Percentiles rank a stretch among this genome's conserved stretches.
These are phyloP conservation scores for Numenius phaeopus DNA, from an alignment of 2,797 vertebrate species.

Conservation along the genomic window DNA sequence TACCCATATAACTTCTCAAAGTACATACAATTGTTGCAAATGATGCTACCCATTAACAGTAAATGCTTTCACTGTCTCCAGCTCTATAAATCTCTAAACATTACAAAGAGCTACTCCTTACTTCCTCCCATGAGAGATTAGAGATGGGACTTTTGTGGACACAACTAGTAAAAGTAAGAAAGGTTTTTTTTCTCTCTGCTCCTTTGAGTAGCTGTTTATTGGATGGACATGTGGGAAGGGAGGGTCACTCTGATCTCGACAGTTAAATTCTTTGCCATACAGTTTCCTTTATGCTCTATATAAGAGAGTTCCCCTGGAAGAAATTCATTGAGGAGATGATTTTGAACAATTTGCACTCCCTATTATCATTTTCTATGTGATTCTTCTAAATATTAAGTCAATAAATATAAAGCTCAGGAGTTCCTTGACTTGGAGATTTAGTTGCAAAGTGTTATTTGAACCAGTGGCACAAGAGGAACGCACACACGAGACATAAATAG, in stretches of 20 bases:
- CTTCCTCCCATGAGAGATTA: constrained; percentile 40
- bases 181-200: neutral
- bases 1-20: constrained; percentile 47
- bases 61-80: constrained; percentile 52
- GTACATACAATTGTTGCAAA: constrained; percentile 65
- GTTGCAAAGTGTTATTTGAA: neutral
- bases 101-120: constrained; percentile 29
- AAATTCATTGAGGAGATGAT: neutral
- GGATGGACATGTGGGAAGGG: neutral
- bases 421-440: neutral
- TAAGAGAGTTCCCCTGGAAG: neutral
- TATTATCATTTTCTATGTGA: neutral
- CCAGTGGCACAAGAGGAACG: fast-evolving
- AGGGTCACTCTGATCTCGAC: neutral
- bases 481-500: neutral
- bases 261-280: neutral
- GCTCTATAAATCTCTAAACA: constrained; percentile 62
- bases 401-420: neutral
- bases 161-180: constrained; percentile 7
- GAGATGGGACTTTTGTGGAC: constrained; percentile 53
- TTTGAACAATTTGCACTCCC: neutral
- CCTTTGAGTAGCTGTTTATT: constrained; percentile 52
- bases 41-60: constrained; percentile 56
- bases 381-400: neutral
- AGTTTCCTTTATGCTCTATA: neutral